phyloP scores from a whole-genome alignment of 2,113 vertebrate species.

The Calonectris borealis region DNA sequence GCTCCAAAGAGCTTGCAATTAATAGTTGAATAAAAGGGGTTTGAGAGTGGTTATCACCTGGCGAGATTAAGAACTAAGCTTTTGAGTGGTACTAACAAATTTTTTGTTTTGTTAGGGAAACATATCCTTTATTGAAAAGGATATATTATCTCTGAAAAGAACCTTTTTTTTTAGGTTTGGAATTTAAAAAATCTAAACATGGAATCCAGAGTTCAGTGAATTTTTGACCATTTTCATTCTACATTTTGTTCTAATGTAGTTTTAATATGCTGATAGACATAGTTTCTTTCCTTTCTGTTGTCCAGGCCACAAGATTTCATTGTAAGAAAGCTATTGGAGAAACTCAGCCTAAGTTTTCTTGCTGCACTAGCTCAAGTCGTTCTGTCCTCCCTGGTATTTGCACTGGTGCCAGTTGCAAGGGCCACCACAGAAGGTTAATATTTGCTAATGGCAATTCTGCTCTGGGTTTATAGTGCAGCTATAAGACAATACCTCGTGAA shows the following conservation, averaged over 20 bases:
- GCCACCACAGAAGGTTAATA: background rate
- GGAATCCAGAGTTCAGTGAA: background rate
- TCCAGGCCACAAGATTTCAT: background rate
- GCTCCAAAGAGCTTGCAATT: background rate
- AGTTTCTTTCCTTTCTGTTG: background rate
- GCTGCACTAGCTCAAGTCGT: background rate
- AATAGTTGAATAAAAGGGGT: too few relatives aligned
- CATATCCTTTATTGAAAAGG: background rate
- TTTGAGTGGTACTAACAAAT: background rate
- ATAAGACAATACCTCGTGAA: background rate
- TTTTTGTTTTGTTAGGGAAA: background rate
- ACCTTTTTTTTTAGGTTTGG: background rate
- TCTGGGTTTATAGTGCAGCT: background rate
- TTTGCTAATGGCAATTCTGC: background rate
- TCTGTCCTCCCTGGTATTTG: background rate
- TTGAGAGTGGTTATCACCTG: background rate
- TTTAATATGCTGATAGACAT: accelerated
- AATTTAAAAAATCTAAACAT: background rate
- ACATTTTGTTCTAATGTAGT: accelerated
- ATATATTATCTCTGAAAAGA: background rate
- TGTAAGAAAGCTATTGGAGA: accelerated
- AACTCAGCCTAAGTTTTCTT: too few relatives aligned
- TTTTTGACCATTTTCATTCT: background rate
- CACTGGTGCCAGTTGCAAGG: accelerated
- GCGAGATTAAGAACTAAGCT: background rate